These are phyloP conservation scores for Vireo altiloquus DNA, from an alignment of 2,113 vertebrate genomes.

Conservation along the genomic window DNA sequence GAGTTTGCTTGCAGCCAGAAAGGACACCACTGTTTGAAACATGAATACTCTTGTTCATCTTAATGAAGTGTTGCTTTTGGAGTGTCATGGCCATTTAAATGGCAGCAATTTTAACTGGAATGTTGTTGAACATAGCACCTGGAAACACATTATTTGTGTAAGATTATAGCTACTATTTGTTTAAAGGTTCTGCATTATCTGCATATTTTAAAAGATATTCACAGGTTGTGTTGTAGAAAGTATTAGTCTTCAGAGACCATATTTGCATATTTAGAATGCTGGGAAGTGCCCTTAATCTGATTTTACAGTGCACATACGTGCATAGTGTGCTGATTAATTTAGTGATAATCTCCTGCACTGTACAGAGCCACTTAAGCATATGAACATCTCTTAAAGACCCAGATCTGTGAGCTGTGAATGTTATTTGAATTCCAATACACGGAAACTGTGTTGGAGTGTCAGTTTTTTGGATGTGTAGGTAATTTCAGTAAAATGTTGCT, in stretches of 20 bases:
- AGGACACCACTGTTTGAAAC: not conserved
- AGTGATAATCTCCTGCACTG: not conserved
- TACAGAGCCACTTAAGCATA: not conserved
- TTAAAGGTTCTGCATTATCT: not conserved
- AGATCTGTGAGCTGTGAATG: not conserved
- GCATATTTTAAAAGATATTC: not conserved
- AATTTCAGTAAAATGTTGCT: not conserved
- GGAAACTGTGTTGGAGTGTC: not conserved
- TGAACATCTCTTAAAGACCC: not conserved
- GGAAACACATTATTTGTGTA: not conserved
- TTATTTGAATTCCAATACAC: not conserved
- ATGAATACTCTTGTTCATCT: not conserved
- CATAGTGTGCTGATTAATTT: not conserved
- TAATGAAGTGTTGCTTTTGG: not conserved
- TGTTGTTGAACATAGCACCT: not conserved
- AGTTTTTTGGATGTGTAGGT: not conserved
- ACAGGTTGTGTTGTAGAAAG: not conserved
- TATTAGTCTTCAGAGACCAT: not conserved
- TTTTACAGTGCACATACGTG: not conserved
- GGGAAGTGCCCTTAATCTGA: not conserved
- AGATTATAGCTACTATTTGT: not conserved
- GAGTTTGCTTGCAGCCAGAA: not conserved
- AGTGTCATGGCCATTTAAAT: not conserved
- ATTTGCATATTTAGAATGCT: not conserved
- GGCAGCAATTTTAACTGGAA: not conserved